phyloP scores from a whole-genome alignment of 2,797 vertebrate genomes.

The Hypotaenidia philippensis region DNA sequence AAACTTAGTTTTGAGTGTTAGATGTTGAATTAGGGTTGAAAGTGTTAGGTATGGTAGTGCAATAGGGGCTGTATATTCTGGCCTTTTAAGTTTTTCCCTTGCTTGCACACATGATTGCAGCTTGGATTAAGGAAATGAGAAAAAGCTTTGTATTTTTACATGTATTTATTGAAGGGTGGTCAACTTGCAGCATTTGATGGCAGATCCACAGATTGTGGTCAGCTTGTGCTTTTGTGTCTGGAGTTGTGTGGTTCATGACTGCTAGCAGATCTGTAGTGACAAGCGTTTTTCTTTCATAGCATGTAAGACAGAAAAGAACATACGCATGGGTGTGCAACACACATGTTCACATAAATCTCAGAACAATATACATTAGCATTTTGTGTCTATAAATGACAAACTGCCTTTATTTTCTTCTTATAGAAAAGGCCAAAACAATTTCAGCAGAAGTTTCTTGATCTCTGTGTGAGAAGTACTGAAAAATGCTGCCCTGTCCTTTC shows the following conservation, averaged over 20 bases:
- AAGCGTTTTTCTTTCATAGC: not conserved
- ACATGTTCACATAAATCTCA: not conserved
- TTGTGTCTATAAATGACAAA: not conserved
- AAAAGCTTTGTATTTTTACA: not conserved
- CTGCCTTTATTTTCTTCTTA: not conserved
- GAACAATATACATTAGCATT: not conserved
- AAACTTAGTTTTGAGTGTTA: not conserved
- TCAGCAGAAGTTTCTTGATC: not conserved
- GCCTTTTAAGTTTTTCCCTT: not conserved
- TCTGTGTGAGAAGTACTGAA: not conserved
- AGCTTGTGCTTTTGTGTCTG: not conserved
- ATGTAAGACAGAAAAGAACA: not conserved
- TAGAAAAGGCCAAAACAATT: not conserved
- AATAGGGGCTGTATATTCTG: not conserved
- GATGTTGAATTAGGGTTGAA: no score
- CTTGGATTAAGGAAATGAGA: not conserved
- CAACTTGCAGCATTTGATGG: not conserved
- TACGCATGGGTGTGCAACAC: accelerated
- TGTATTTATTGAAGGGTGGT: not conserved
- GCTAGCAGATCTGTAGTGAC: not conserved
- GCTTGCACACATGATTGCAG: not conserved
- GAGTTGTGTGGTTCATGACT: not conserved
- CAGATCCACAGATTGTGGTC: not conserved
- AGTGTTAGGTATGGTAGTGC: not conserved
- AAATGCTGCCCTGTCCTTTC: not conserved